Evolutionary conservation across 2,113 vertebrate species (phyloP).

Genomic region (Sturnus vulgaris): DNA sequence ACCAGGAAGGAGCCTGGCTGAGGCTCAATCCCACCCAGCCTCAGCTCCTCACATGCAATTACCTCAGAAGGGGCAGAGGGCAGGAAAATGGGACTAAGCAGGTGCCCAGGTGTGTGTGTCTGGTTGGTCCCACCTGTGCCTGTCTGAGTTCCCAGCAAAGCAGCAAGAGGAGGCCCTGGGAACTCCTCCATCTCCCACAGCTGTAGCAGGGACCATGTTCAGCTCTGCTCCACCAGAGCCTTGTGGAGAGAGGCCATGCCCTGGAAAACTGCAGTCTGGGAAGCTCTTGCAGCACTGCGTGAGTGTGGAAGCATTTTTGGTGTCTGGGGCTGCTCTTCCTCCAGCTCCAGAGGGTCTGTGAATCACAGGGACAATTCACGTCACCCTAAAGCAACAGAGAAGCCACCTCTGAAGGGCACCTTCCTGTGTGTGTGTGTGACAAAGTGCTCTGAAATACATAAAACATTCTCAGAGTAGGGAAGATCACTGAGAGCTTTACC

Average conservation of each 20-base stretch:
- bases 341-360: background rate
- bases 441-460: background rate
- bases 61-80: background rate
- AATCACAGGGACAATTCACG: background rate
- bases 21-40: background rate
- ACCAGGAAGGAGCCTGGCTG: rapidly evolving
- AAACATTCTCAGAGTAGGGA: background rate
- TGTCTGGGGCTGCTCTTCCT: background rate
- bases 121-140: background rate
- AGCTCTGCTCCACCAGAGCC: background rate
- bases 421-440: background rate
- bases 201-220: background rate
- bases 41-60: background rate
- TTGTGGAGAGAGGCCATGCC: background rate
- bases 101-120: background rate
- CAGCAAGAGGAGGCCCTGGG: background rate
- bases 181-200: background rate
- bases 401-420: background rate
- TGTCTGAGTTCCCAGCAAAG: background rate
- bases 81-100: background rate
- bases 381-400: background rate
- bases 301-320: background rate
- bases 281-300: background rate
- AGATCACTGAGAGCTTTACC: background rate
- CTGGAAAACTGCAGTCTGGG: background rate